These are phyloP conservation scores for Taxidea taxus DNA, from an alignment of 2,113 vertebrate species.

Conservation along the genomic window DNA sequence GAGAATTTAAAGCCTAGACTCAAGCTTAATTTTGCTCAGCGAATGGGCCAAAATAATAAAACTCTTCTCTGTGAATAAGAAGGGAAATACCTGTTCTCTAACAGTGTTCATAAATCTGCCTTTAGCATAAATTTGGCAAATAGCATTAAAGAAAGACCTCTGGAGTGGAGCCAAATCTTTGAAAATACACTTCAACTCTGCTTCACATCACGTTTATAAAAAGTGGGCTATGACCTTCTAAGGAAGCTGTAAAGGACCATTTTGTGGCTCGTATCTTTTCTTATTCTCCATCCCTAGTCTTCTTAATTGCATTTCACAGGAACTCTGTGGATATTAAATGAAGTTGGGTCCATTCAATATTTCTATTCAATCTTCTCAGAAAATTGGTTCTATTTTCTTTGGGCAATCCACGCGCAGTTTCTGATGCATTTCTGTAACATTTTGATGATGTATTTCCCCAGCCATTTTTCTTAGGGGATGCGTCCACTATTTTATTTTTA, in stretches of 20 bases:
- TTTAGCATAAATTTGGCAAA: not conserved
- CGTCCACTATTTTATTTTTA: slow-evolving; percentile 32
- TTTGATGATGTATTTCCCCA: slow-evolving; percentile 56
- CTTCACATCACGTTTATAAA: not conserved
- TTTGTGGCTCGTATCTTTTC: slow-evolving; percentile 41
- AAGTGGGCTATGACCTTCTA: slow-evolving; percentile 43
- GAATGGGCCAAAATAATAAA: slow-evolving; percentile 43
- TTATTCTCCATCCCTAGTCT: not conserved
- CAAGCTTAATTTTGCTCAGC: slow-evolving; percentile 40
- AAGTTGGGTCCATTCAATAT: slow-evolving; percentile 49
- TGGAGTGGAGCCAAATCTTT: not conserved
- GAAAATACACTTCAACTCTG: slow-evolving; percentile 30
- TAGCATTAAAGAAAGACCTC: not conserved
- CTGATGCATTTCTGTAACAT: slow-evolving; percentile 11
- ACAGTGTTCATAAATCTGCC: slow-evolving; percentile 25
- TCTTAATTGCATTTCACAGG: slow-evolving; percentile 63
- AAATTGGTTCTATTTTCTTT: slow-evolving; percentile 70
- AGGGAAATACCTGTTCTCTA: slow-evolving; percentile 18
- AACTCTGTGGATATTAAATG: slow-evolving; percentile 57
- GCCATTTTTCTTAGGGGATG: slow-evolving; percentile 49
- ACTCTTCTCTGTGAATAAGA: slow-evolving; percentile 24
- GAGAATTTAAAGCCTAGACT: slow-evolving; percentile 12
- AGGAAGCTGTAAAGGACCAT: not conserved
- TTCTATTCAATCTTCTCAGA: slow-evolving; percentile 60
- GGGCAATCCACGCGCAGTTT: slow-evolving; percentile 6